Percentiles rank a stretch among this genome's conserved stretches.
Conservation (phyloP, 2,113 vertebrate species). For the Cyanistes caeruleus region DNA sequence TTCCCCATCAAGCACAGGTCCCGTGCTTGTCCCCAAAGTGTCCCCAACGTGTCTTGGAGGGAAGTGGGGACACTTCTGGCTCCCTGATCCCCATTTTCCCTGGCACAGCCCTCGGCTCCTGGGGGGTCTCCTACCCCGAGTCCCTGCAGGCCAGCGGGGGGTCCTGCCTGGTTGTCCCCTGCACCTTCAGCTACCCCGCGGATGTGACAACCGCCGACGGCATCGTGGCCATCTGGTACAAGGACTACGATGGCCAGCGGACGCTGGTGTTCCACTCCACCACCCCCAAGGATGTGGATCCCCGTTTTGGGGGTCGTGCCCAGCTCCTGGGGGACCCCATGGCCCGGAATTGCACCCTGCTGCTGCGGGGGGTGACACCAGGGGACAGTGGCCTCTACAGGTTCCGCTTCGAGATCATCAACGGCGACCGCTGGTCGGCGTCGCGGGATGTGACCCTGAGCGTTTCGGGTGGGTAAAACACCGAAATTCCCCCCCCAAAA, state of each 20-base stretch:
- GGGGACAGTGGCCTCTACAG: conserved; percentile 59
- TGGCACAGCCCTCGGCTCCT: neutral
- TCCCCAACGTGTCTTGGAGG: accelerated
- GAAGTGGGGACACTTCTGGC: accelerated
- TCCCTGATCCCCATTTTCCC: neutral
- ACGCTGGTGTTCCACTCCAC: conserved; percentile 34
- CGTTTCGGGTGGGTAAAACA: accelerated
- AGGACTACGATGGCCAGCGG: neutral
- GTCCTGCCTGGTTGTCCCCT: conserved; percentile 74
- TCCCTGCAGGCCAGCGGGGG: neutral
- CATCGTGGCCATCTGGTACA: conserved; percentile 77
- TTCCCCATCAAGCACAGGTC: too few species aligned
- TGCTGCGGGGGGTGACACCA: neutral
- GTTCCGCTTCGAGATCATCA: conserved; percentile 76
- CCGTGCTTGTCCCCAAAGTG: accelerated
- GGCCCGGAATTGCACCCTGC: conserved; percentile 35
- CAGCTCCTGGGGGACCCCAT: conserved; percentile 5
- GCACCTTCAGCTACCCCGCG: conserved; percentile 65
- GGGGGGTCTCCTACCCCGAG: conserved; percentile 50
- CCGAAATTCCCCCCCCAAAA: accelerated
- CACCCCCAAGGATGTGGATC: neutral
- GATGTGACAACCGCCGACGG: accelerated
- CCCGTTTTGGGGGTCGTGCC: neutral
- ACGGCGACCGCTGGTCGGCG: conserved; percentile 52
- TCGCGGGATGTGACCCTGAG: neutral